Evolutionary conservation across 2,888 invertebrate genomes (phyloP).

Genomic region (Chrysodeixis includens): DNA sequence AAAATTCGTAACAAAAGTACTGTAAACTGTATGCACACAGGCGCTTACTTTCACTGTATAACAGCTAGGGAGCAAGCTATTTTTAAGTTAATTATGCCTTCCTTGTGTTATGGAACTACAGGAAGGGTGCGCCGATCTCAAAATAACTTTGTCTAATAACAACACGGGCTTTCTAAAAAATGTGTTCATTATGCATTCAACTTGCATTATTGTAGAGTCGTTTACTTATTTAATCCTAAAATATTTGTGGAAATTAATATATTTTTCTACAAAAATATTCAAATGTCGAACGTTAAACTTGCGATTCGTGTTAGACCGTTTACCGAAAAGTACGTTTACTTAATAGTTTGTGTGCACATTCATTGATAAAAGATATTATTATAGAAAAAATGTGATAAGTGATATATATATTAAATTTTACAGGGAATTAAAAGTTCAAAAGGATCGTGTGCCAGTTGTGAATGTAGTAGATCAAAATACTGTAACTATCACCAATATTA

Average conservation of each 20-base stretch:
- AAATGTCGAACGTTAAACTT: slow-evolving; percentile 91
- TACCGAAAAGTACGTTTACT: slow-evolving; percentile 89
- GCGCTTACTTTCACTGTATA: background rate
- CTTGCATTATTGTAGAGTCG: slow-evolving; percentile 15
- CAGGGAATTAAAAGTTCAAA: slow-evolving; percentile 80
- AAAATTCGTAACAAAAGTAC: no score
- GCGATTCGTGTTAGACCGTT: slow-evolving; percentile 91
- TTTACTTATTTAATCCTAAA: background rate
- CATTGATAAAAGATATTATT: no score
- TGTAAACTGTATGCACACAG: background rate
- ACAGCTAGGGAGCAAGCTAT: slow-evolving; percentile 43
- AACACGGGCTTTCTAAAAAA: slow-evolving; percentile 43
- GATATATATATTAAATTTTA: slow-evolving; percentile 49
- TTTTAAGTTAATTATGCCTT: slow-evolving; percentile 54
- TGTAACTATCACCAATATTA: slow-evolving; percentile 89
- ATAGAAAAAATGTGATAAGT: no score
- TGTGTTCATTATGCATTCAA: slow-evolving; percentile 45
- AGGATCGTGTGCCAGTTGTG: slow-evolving; percentile 79
- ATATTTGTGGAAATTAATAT: background rate
- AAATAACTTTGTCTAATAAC: slow-evolving; percentile 70
- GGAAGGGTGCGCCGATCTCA: slow-evolving; percentile 65
- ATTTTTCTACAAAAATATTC: background rate
- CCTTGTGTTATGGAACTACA: slow-evolving; percentile 54
- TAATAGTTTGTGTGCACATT: slow-evolving; percentile 7
- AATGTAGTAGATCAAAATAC: slow-evolving; percentile 83